These are phyloP conservation scores for Rhimphoctona megacephalus DNA, from an alignment of 2,888 invertebrate species.

Conservation along the genomic window DNA sequence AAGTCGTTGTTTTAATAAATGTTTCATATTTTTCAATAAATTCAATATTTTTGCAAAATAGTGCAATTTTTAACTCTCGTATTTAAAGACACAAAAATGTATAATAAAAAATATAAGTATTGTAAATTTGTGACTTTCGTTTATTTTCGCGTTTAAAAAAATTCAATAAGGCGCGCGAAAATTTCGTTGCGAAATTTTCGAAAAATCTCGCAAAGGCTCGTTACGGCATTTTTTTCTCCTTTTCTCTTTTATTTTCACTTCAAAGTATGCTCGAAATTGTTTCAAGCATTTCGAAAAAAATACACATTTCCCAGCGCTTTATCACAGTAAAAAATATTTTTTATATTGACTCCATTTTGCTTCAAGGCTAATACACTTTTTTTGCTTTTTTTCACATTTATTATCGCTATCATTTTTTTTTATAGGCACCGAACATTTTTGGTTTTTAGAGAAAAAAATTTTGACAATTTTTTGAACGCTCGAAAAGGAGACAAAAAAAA, in stretches of 20 bases:
- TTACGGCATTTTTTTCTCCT: background rate
- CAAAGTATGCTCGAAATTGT: background rate
- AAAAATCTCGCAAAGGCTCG: background rate
- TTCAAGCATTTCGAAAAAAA: background rate
- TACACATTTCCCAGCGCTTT: background rate
- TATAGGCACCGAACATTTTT: background rate
- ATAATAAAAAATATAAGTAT: conserved; percentile 39
- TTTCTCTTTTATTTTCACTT: background rate
- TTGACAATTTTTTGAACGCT: background rate
- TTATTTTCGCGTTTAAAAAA: background rate
- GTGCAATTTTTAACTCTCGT: background rate
- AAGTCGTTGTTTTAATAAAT: no score
- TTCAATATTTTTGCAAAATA: background rate
- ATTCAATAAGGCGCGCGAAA: background rate
- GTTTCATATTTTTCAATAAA: background rate
- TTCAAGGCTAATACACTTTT: background rate
- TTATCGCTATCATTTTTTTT: background rate
- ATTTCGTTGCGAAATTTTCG: background rate
- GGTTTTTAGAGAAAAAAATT: background rate
- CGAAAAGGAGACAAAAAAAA: background rate
- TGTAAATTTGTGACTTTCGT: conserved; percentile 31
- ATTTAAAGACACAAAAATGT: background rate
- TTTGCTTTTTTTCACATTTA: background rate
- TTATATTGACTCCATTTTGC: conserved; percentile 8
- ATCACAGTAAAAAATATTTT: conserved; percentile 14